Base-by-base conservation (phyloP, 1,140 invertebrate species). In the Brachystomella parvula region DNA sequence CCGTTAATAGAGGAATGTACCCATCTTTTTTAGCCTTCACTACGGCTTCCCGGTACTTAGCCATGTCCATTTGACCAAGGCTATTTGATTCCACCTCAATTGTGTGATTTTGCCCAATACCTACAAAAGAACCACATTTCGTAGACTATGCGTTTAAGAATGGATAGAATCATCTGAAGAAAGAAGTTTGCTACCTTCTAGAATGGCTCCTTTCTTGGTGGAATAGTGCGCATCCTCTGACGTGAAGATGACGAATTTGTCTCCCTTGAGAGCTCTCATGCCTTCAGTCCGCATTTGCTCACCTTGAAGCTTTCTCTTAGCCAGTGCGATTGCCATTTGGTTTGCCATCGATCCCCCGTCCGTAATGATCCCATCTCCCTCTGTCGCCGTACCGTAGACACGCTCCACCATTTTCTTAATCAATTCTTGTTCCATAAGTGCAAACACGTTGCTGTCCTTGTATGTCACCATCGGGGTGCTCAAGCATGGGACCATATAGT, bases 201-300 rank as follows among this genome's bases (percentile, higher is more conserved):
- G 33, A 83, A 88, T 84, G 0, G 89, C 84, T 69, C 89, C 79
- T 75, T 93, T 93, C 71, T 90, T 88, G 6, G 95, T 85, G 0
- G 94, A 97, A 77, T 96, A 98, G 78, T 98, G 95, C 24, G 92
- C 89, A 79, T 98, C 87, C 74, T 88, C 86, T 0, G 90, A 92
- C 0, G 89, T 90, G 75, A 90, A 91, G 0, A 91, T 74, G 0
- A 90, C 85, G 29, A 92, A 74, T 30, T 84, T 82, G 35, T 53
- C 24, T 53, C 49, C 49, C 24, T 24, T 24, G 6, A 9, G 6
- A 3, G 6, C 24, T 15, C 9, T 15, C 9, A 53, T 9, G 9
- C 49, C 49, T 53, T 53, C 15, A 6, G 12, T 26, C 24, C 24
- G 6, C 3, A 53, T 6, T 15, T 6, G 9, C 24, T 9, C 3